Conservation (phyloP, 2,888 invertebrate species). For the Diaprepes abbreviatus region DNA sequence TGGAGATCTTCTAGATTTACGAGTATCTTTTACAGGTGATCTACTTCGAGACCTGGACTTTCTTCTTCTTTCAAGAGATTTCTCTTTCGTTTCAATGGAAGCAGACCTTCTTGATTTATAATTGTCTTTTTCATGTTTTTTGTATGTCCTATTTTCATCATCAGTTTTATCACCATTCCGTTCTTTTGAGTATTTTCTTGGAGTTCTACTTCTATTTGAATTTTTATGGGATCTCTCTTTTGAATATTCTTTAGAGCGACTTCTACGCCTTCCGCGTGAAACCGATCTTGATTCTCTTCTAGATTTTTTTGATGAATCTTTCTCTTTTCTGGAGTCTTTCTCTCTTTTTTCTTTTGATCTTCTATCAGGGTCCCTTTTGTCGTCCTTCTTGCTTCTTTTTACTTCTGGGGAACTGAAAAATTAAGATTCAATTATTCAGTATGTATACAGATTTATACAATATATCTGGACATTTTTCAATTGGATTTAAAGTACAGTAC, state of each 20-base stretch:
- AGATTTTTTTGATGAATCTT: slow-evolving; percentile 40
- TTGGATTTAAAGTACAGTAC: too few species aligned
- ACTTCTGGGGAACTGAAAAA: slow-evolving; percentile 61
- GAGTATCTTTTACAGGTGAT: slow-evolving; percentile 24
- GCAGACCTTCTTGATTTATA: slow-evolving; percentile 22
- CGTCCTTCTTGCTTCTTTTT: slow-evolving; percentile 47
- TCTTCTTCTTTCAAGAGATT: slow-evolving; percentile 23
- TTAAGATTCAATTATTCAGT: too few species aligned
- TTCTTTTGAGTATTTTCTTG: slow-evolving; percentile 48
- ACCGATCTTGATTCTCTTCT: slow-evolving; percentile 28
- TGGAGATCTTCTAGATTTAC: slow-evolving; percentile 53
- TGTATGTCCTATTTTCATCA: slow-evolving; percentile 42
- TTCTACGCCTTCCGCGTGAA: slow-evolving; percentile 32
- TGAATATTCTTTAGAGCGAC: slow-evolving; percentile 22
- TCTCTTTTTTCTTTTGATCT: slow-evolving; percentile 46
- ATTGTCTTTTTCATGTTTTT: slow-evolving; percentile 39
- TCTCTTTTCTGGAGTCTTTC: slow-evolving; percentile 39
- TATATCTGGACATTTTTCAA: too few species aligned
- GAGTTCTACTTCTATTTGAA: slow-evolving; percentile 49
- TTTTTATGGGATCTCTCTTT: slow-evolving; percentile 43
- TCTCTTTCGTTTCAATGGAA: slow-evolving; percentile 46
- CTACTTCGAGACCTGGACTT: slow-evolving; percentile 36
- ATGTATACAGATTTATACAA: too few species aligned
- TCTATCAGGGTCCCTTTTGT: slow-evolving; percentile 54
- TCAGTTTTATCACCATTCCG: slow-evolving; percentile 40